Evolutionary conservation across 2,888 invertebrate species (phyloP).

Genomic region (Minunthozetes semirufus): DNA sequence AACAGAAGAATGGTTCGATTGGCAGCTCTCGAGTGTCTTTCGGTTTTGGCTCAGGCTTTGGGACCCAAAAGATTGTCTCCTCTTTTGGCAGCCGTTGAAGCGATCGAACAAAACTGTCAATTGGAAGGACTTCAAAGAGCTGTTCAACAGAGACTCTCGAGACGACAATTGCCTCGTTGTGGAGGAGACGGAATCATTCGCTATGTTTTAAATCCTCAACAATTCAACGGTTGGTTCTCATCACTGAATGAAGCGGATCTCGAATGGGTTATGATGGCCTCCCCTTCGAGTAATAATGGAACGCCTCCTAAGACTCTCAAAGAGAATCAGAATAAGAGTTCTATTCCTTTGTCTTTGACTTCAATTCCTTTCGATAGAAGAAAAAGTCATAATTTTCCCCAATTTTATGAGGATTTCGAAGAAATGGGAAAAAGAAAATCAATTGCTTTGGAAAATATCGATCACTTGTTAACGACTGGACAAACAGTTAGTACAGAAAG

Average conservation of each 20-base stretch:
- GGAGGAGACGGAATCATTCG: slow-evolving; percentile 65
- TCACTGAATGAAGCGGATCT: slow-evolving; percentile 58
- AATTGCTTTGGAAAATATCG: background rate
- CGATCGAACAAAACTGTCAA: slow-evolving; percentile 48
- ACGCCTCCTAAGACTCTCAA: background rate
- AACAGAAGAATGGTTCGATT: slow-evolving; percentile 67
- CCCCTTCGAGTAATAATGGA: background rate
- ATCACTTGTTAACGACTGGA: background rate
- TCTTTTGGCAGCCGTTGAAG: slow-evolving; percentile 53
- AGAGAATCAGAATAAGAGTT: background rate
- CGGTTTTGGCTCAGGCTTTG: slow-evolving; percentile 66
- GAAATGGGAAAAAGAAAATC: background rate
- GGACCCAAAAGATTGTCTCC: slow-evolving; percentile 55
- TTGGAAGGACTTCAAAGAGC: slow-evolving; percentile 56
- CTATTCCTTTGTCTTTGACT: background rate
- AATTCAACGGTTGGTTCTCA: slow-evolving; percentile 45
- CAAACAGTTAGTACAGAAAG: background rate
- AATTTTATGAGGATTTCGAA: background rate
- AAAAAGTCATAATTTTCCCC: background rate
- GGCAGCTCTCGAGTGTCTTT: slow-evolving; percentile 69
- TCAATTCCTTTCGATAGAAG: background rate
- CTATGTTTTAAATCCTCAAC: slow-evolving; percentile 59
- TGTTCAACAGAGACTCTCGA: slow-evolving; percentile 65
- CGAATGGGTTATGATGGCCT: slow-evolving; percentile 64
- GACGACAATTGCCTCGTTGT: slow-evolving; percentile 65